Conservation (phyloP, 2,888 invertebrate genomes). For the Poecilus cupreus region DNA sequence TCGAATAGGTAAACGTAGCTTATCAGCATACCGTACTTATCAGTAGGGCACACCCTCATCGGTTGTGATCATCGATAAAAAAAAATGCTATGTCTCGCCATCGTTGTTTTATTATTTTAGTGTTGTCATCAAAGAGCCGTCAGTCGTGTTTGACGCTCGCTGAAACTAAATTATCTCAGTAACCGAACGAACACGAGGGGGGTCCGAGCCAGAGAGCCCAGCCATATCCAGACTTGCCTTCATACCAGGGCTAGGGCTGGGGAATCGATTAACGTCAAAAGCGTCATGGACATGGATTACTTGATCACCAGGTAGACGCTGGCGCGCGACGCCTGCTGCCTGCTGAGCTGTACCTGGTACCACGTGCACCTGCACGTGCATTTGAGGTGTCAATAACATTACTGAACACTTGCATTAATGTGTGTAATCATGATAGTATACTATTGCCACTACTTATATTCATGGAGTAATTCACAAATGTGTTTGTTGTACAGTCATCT, state of each 20-base stretch:
- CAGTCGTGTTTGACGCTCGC: neutral
- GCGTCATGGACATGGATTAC: neutral
- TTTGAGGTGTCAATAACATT: constrained; percentile 5
- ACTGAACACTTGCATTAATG: neutral
- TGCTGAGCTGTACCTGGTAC: constrained; percentile 11
- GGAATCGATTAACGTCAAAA: constrained; percentile 12
- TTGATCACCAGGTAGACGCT: neutral
- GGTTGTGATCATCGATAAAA: neutral
- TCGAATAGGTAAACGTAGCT: neutral
- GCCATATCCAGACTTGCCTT: no score
- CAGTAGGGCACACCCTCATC: neutral
- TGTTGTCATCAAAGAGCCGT: constrained; percentile 44
- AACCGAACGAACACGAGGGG: neutral
- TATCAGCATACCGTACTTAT: no score
- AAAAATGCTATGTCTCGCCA: neutral
- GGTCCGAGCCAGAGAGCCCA: neutral
- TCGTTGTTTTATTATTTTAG: constrained; percentile 49
- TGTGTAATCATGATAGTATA: no score
- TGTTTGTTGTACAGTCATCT: no score
- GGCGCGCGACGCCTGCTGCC: neutral
- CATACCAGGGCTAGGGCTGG: neutral
- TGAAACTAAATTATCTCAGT: constrained; percentile 44
- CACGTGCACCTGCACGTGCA: constrained; percentile 5
- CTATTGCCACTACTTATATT: no score
- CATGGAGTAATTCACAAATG: no score